Evolutionary conservation across 2,797 vertebrate species (phyloP), one percentile per base, ranked within the genome.

Genomic region (Syndactyla subalaris): DNA sequence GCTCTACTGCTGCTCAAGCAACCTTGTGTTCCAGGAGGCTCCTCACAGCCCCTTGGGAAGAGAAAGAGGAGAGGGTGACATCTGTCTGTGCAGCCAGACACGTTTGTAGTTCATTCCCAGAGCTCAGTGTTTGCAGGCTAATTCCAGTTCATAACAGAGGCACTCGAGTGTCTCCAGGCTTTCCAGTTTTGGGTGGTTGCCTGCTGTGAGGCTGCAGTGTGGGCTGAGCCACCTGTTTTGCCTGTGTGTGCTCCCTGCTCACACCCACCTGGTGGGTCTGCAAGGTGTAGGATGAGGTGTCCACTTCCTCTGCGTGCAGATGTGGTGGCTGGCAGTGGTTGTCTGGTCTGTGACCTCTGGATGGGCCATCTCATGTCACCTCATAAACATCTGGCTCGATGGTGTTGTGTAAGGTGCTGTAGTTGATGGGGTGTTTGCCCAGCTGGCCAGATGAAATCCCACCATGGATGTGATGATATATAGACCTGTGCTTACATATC

Each of bases 401-500:
- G 55, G 29, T 39, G 32, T 2, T 48, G 32, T 1, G 5, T 59
- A 62, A 63, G 57, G 46, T 49, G 51, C 62, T 63, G 32, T 39
- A 32, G 30, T 46, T 29, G 38, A 48, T 30, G 45, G 32, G 29
- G 29, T 39, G 8, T 61, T 79, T 66, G 29, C 22, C 17, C 51
- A 55, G 51, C 24, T 2, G 11, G 21, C 32, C 23, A 10, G 5
- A 4, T 26, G 3, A 55, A 74, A 61, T 34, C 26, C 36, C 30
- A 4, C 23, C 2, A 30, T 16, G 70, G 38, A 16, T 48, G 49
- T 9, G 27, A 18, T 34, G n/a, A 5, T 30, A 10, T 10, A 2
- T 4, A 16, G 29, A 34, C 43, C 34, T 14, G 65, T 0, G 2
- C 34, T 41, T 57, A 38, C 0, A 0, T 57, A 58, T 21, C 59